Percentiles rank a stretch among this genome's conserved stretches.
Conservation (phyloP, 2,888 invertebrate species). For the Acanthoscelides obtectus region DNA sequence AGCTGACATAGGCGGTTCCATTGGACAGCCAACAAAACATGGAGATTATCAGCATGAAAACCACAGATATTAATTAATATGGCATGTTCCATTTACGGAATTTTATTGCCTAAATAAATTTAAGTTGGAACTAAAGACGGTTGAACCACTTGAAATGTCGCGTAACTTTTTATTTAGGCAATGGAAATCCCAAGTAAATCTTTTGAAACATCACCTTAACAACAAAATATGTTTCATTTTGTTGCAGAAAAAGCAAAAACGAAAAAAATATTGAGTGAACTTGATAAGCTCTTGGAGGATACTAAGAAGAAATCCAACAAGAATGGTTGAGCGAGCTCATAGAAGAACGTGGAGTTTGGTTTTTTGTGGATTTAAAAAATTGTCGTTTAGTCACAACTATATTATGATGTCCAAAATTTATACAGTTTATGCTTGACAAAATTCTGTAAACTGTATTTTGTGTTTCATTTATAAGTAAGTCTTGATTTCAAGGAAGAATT, state of each 20-base stretch:
- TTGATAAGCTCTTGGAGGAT: conserved; percentile 14
- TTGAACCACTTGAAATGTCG: too few species aligned
- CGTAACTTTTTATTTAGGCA: not conserved
- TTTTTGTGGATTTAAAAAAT: not conserved
- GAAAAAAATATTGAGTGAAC: conserved; percentile 15
- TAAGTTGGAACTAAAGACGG: too few species aligned
- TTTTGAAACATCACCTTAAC: not conserved
- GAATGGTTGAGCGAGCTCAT: not conserved
- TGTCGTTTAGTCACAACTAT: not conserved
- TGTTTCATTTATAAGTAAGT: not conserved
- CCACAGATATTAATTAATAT: too few species aligned
- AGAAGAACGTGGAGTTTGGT: not conserved
- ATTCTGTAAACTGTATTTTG: not conserved
- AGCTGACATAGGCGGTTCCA: too few species aligned
- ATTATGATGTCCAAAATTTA: not conserved
- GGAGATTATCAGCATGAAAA: too few species aligned
- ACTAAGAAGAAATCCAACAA: not conserved
- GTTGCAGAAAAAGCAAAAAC: conserved; percentile 19
- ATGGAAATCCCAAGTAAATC: not conserved
- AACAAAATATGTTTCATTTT: too few species aligned
- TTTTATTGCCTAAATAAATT: too few species aligned
- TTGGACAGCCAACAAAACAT: too few species aligned
- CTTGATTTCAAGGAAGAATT: too few species aligned
- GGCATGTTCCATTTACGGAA: too few species aligned
- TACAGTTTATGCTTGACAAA: not conserved